Conservation (phyloP, 2,888 invertebrate species). For the Acrobasis consociella region DNA sequence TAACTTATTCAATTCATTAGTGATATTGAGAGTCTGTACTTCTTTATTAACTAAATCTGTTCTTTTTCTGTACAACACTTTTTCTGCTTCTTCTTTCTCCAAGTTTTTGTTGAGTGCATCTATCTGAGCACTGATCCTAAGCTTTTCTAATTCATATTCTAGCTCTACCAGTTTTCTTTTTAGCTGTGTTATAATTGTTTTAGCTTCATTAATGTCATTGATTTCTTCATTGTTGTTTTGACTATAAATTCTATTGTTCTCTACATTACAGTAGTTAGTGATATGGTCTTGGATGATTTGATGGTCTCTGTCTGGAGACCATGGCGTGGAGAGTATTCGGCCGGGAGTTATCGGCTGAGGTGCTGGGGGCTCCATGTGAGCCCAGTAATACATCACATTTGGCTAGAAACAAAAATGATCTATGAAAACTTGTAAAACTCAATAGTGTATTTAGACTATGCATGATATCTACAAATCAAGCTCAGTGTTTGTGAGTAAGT, state of each 20-base stretch:
- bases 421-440: too few relatives aligned
- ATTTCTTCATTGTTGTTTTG: constrained; percentile 71
- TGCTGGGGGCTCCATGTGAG: constrained; percentile 88
- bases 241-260: constrained; percentile 52
- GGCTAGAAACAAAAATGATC: constrained; percentile 81
- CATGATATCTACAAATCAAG: too few relatives aligned
- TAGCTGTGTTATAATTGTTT: constrained; percentile 61
- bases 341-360: constrained; percentile 88
- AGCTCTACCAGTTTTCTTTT: constrained; percentile 64
- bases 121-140: constrained; percentile 62
- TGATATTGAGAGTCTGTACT: constrained; percentile 55
- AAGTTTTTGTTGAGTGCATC: constrained; percentile 63
- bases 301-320: constrained; percentile 85
- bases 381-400: constrained; percentile 96
- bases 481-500: too few relatives aligned
- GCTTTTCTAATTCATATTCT: constrained; percentile 68
- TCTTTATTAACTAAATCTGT: constrained; percentile 57
- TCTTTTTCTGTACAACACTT: constrained; percentile 46
- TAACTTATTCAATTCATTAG: constrained; percentile 55
- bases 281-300: constrained; percentile 51
- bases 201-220: constrained; percentile 66
- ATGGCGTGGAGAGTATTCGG: constrained; percentile 86
- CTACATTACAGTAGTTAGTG: constrained; percentile 44
- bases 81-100: constrained; percentile 53
- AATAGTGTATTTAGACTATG: too few relatives aligned